A percentile compares a stretch with the other conserved stretches of the same genome.
These are phyloP conservation scores for Toxotes lorentzi DNA, from an alignment of 2,797 vertebrate species.

Conservation along the genomic window DNA sequence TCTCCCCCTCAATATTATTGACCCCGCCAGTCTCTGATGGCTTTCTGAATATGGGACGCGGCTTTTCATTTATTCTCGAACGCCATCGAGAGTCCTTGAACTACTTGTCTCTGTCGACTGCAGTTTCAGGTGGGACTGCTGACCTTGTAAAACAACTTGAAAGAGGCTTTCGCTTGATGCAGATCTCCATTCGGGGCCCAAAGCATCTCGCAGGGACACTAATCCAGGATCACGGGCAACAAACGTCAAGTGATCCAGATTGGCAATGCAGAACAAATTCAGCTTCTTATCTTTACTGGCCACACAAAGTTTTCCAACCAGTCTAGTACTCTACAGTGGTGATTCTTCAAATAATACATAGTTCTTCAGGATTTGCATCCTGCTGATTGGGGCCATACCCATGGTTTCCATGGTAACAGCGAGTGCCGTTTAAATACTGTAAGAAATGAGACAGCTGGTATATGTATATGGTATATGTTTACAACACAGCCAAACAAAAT, in stretches of 20 bases:
- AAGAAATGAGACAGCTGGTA: background rate
- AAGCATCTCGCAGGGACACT: constrained; percentile 37
- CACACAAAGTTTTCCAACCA: background rate
- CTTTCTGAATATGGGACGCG: constrained; percentile 72
- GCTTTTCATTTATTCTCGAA: constrained; percentile 73
- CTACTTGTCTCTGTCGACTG: constrained; percentile 67
- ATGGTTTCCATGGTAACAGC: background rate
- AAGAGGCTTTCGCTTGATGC: constrained; percentile 20
- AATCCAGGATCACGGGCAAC: constrained; percentile 31
- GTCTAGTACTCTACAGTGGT: background rate
- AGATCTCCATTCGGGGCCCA: constrained; percentile 23
- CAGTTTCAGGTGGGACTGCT: constrained; percentile 58
- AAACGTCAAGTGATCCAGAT: constrained; percentile 21
- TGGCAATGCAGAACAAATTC: background rate
- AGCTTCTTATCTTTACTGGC: background rate
- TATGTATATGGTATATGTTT: constrained; percentile 8
- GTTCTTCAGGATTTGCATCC: background rate
- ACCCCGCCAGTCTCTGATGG: constrained; percentile 64
- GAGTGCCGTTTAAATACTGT: background rate
- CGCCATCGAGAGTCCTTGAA: constrained; percentile 70
- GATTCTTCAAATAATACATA: background rate
- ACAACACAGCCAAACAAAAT: constrained; percentile 4
- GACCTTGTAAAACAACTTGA: constrained; percentile 70
- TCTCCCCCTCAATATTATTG: constrained; percentile 52
- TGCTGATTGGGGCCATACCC: background rate